Conservation (phyloP, 1,140 invertebrate species). For the Orchestia grillus region DNA sequence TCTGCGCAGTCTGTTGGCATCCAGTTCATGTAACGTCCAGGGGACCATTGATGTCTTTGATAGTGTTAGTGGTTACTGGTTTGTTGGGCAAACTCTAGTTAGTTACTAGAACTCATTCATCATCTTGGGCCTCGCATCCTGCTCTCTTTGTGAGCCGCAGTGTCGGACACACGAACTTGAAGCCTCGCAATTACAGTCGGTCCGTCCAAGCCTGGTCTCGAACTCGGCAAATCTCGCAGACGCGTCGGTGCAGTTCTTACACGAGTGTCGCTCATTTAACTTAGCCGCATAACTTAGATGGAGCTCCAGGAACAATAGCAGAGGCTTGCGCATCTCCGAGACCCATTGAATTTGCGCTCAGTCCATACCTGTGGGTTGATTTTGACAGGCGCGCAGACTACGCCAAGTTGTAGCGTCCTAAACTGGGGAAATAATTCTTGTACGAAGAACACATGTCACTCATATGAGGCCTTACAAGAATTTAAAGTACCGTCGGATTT, state of each 20-base stretch:
- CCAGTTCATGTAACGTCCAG: background rate
- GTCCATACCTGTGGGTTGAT: background rate
- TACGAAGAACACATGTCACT: background rate
- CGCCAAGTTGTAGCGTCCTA: background rate
- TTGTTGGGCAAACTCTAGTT: background rate
- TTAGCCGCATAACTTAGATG: constrained; percentile 31
- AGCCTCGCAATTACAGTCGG: background rate
- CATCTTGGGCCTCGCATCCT: background rate
- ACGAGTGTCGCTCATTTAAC: constrained; percentile 27
- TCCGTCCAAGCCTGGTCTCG: background rate
- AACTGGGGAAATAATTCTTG: background rate
- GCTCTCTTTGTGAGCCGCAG: background rate
- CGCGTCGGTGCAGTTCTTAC: background rate
- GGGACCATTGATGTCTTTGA: background rate
- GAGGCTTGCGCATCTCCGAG: background rate
- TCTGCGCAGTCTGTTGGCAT: background rate
- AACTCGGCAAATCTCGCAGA: background rate
- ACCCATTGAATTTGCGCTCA: background rate
- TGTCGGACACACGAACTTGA: background rate
- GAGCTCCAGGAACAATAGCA: constrained; percentile 17
- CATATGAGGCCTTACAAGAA: no score
- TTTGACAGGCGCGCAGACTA: background rate
- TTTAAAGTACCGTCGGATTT: no score
- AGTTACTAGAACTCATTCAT: background rate
- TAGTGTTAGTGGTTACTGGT: background rate